A percentile compares a stretch with the other conserved stretches of the same genome.
Evolutionary conservation across 2,888 invertebrate genomes (phyloP).

Genomic region (Spatulosminthurus flaviceps): DNA sequence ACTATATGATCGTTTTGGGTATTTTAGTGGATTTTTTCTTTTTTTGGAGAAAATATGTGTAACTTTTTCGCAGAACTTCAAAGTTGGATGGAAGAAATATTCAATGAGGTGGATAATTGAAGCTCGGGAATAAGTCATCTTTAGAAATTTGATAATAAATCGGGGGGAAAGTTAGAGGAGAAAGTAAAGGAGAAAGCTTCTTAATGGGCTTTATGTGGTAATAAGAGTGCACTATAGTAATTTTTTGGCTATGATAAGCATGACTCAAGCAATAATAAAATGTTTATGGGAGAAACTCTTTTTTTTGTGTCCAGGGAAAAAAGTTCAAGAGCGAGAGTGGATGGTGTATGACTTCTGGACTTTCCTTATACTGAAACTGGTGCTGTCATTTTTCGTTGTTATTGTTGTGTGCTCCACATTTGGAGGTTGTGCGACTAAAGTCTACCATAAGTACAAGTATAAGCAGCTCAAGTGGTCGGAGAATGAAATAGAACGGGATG

Average conservation of each 20-base stretch:
- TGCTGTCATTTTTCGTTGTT: conserved; percentile 56
- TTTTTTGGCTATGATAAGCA: no score
- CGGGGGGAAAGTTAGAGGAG: background rate
- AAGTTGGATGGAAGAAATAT: background rate
- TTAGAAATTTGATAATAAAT: conserved; percentile 20
- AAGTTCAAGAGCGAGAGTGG: conserved; percentile 41
- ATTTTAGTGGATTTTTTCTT: background rate
- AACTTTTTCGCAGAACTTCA: background rate
- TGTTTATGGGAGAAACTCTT: background rate
- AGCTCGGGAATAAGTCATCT: background rate
- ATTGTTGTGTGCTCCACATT: conserved; percentile 58
- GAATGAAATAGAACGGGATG: conserved; percentile 55
- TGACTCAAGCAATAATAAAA: background rate
- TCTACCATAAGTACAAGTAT: conserved; percentile 61
- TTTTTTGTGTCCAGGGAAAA: no score
- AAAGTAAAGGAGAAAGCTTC: background rate
- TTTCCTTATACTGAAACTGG: conserved; percentile 58
- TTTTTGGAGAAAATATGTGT: no score
- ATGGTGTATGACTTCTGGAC: conserved; percentile 59
- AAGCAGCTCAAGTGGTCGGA: conserved; percentile 61
- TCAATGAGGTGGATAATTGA: conserved; percentile 8
- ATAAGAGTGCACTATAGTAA: background rate
- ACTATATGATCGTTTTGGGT: conserved; percentile 2
- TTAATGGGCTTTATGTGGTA: background rate
- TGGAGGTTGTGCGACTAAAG: conserved; percentile 61